These are phyloP conservation scores for Phaenicophaeus curvirostris DNA, from an alignment of 2,797 vertebrate species.

Conservation along the genomic window DNA sequence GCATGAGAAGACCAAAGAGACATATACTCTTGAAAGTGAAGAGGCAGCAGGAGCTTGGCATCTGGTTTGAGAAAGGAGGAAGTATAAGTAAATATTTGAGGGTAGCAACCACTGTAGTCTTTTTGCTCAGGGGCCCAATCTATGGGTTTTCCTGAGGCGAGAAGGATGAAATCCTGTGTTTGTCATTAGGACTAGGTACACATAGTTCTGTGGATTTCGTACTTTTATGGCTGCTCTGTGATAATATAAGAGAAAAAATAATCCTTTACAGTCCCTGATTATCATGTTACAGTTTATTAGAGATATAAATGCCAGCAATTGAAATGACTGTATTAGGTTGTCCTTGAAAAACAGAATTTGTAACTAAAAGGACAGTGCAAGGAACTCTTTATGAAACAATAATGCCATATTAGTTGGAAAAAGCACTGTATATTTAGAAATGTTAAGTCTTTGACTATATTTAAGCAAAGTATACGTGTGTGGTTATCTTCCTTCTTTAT, in stretches of 20 bases:
- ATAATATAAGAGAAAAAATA: slow-evolving; percentile 77
- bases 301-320: slow-evolving; percentile 73
- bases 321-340: slow-evolving; percentile 72
- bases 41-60: slow-evolving; percentile 1
- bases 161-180: slow-evolving; percentile 31
- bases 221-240: slow-evolving; percentile 75
- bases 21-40: slow-evolving; percentile 5
- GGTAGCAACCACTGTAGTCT: slow-evolving; percentile 7
- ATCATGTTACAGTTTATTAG: slow-evolving; percentile 79
- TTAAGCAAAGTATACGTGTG: not conserved
- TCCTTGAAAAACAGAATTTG: slow-evolving; percentile 71
- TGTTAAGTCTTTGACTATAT: slow-evolving; percentile 24
- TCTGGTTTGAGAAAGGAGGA: slow-evolving; percentile 32
- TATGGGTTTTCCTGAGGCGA: not conserved
- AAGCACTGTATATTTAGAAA: slow-evolving; percentile 12
- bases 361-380: slow-evolving; percentile 49
- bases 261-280: slow-evolving; percentile 78
- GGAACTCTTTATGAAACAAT: slow-evolving; percentile 47
- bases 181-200: slow-evolving; percentile 61
- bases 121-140: not conserved
- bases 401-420: slow-evolving; percentile 12
- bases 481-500: slow-evolving; percentile 46
- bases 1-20: not conserved
- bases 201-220: slow-evolving; percentile 79
- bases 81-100: slow-evolving; percentile 47